A percentile compares a stretch with the other conserved stretches of the same genome.
phyloP scores from a whole-genome alignment of 2,888 invertebrate species.

The Calameuta filiformis region DNA sequence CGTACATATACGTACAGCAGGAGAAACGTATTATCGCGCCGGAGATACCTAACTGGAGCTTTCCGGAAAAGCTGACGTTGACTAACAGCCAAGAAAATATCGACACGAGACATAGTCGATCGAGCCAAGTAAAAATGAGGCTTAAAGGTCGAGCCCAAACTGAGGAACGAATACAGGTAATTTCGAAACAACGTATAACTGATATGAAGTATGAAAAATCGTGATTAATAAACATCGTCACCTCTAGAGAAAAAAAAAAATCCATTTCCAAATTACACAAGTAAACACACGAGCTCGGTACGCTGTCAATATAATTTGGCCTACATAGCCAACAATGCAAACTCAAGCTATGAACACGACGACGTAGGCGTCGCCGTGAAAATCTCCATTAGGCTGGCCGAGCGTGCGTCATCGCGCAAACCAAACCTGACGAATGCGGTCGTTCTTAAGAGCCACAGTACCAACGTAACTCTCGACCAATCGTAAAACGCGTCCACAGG shows the following conservation, averaged over 20 bases:
- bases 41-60: not conserved
- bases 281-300: not conserved
- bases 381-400: not conserved
- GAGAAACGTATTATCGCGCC: not conserved
- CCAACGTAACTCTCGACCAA: no score
- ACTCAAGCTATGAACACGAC: not conserved
- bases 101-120: not conserved
- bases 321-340: not conserved
- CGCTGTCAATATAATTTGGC: not conserved
- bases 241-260: not conserved
- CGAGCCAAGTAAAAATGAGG: not conserved
- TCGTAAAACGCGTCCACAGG: no score
- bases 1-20: not conserved
- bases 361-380: not conserved
- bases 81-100: not conserved
- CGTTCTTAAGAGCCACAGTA: not conserved
- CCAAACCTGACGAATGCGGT: not conserved
- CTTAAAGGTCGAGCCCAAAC: not conserved
- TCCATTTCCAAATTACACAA: not conserved
- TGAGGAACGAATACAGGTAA: not conserved
- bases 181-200: not conserved
- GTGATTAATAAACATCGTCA: not conserved
- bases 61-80: not conserved
- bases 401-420: not conserved
- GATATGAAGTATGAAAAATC: not conserved